Conservation (phyloP, 2,888 invertebrate species). For the Panopea generosa region DNA sequence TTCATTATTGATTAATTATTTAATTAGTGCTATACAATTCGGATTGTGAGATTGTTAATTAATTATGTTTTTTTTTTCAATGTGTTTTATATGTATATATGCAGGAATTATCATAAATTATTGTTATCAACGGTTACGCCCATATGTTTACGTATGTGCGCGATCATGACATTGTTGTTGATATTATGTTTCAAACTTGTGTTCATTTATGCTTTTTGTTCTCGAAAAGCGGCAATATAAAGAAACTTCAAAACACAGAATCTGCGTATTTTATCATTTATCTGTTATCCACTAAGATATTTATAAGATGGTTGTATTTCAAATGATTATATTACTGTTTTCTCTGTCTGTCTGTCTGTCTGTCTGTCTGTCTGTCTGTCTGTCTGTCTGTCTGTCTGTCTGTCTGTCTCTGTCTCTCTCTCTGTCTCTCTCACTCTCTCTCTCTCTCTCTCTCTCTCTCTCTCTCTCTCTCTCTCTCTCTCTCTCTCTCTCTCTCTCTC, state of each 20-base stretch:
- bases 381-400: no score
- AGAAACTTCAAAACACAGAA: conserved; percentile 24
- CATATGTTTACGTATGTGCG: neutral
- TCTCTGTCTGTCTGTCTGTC: no score
- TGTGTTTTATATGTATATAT: conserved; percentile 7
- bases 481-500: conserved; percentile 9
- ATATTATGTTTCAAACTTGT: conserved; percentile 55
- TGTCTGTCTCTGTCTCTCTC: conserved; percentile 5
- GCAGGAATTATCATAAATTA: conserved; percentile 2
- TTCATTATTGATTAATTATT: neutral
- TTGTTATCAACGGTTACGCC: neutral
- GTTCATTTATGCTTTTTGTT: conserved; percentile 63
- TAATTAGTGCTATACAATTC: conserved; percentile 1
- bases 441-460: conserved; percentile 12
- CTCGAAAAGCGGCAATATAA: conserved; percentile 63
- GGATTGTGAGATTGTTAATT: conserved; percentile 9
- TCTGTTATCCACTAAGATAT: neutral
- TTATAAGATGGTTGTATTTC: no score
- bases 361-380: no score
- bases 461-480: conserved; percentile 11
- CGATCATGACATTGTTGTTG: conserved; percentile 31
- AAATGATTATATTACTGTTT: neutral
- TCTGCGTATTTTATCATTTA: neutral
- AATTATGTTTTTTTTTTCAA: neutral
- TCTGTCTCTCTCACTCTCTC: conserved; percentile 4